Evolutionary conservation across 1,140 invertebrate species (phyloP).

Genomic region (Popillia japonica): DNA sequence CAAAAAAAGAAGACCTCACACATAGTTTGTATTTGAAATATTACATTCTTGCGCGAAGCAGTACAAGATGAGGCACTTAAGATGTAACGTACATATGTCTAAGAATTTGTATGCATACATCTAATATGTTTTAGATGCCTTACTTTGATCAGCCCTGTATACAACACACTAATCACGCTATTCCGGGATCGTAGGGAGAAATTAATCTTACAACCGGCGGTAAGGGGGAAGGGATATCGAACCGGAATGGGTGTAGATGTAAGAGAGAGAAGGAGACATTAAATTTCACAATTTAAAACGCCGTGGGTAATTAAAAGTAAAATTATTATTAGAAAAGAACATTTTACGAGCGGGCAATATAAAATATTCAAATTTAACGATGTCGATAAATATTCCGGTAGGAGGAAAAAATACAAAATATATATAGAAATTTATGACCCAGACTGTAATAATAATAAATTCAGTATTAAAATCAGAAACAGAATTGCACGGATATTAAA

Average conservation of each 20-base stretch:
- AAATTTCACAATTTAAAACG: constrained; percentile 29
- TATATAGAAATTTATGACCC: constrained; percentile 22
- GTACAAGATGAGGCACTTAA: too few relatives aligned
- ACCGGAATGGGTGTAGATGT: background rate
- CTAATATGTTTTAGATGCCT: too few relatives aligned
- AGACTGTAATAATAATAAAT: constrained; percentile 33
- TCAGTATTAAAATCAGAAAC: constrained; percentile 27
- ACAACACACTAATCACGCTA: too few relatives aligned
- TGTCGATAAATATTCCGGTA: constrained; percentile 27
- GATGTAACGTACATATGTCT: too few relatives aligned
- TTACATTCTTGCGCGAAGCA: too few relatives aligned
- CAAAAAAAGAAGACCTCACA: too few relatives aligned
- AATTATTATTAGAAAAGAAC: constrained; percentile 29
- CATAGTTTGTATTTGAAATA: too few relatives aligned
- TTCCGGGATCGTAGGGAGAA: background rate
- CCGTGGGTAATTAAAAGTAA: constrained; percentile 31
- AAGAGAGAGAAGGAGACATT: background rate
- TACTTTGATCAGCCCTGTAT: too few relatives aligned
- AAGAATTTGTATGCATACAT: too few relatives aligned
- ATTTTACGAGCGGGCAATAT: constrained; percentile 31
- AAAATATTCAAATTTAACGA: constrained; percentile 33
- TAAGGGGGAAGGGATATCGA: background rate
- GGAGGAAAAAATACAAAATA: constrained; percentile 29
- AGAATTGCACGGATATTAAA: constrained; percentile 24
- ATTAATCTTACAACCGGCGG: background rate